phyloP scores from a whole-genome alignment of 2,888 invertebrate genomes.

The Eulithis testata region DNA sequence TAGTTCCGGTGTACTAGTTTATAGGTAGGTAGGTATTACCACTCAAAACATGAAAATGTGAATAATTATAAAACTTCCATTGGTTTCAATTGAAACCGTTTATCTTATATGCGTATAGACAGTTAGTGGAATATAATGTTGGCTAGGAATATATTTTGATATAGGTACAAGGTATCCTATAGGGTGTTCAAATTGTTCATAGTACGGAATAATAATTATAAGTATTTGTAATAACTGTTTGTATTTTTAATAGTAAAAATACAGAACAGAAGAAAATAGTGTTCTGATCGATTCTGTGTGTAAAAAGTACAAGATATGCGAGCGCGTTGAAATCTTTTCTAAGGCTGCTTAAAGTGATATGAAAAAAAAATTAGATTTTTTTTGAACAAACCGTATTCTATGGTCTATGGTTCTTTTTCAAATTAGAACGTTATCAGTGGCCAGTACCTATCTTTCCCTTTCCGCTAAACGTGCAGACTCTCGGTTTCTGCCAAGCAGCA shows the following conservation, averaged over 20 bases:
- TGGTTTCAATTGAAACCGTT: background rate
- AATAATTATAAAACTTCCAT: conserved; percentile 9
- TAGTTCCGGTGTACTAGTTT: conserved; percentile 37
- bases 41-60: conserved; percentile 11
- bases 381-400: background rate
- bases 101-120: too few relatives aligned
- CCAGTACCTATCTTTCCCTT: conserved; percentile 44
- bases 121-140: too few relatives aligned
- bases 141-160: too few relatives aligned
- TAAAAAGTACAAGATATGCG: background rate
- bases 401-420: conserved; percentile 14
- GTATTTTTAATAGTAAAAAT: background rate
- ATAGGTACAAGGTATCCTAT: too few relatives aligned
- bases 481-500: conserved; percentile 52
- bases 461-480: conserved; percentile 45
- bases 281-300: too few relatives aligned
- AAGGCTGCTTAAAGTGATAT: background rate
- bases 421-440: conserved; percentile 30
- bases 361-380: background rate
- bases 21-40: conserved; percentile 14
- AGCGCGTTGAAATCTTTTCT: conserved; percentile 28
- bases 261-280: too few relatives aligned
- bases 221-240: too few relatives aligned
- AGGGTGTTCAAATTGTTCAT: too few relatives aligned
- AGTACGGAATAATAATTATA: too few relatives aligned